Percentiles rank a stretch among this genome's conserved stretches.
phyloP scores from a whole-genome alignment of 1,140 invertebrate species.

The Tetraneura akinire region DNA sequence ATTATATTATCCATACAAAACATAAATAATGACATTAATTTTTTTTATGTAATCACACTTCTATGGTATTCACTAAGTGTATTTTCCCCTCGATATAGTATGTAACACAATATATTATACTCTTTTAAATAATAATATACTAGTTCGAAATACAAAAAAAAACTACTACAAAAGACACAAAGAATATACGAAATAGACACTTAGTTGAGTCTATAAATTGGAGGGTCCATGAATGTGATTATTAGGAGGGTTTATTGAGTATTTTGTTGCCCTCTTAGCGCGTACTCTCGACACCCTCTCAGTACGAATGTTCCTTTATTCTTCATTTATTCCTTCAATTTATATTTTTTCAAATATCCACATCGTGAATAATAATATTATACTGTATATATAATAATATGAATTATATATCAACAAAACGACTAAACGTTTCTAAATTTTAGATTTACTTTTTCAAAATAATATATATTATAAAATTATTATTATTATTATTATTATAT shows the following conservation, averaged over 20 bases:
- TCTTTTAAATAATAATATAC: neutral
- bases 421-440: neutral
- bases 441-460: neutral
- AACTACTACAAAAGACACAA: neutral
- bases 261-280: conserved; percentile 10
- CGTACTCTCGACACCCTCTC: conserved; percentile 5
- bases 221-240: conserved; percentile 19
- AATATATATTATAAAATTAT: neutral
- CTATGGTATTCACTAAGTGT: too few relatives aligned
- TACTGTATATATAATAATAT: too few relatives aligned
- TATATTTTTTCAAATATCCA: neutral
- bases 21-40: neutral
- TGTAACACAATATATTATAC: neutral
- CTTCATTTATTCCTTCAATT: conserved; percentile 4
- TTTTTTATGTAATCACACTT: neutral
- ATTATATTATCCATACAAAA: neutral
- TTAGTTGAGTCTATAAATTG: neutral
- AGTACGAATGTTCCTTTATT: neutral
- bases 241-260: conserved; percentile 22
- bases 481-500: too few relatives aligned
- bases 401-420: neutral
- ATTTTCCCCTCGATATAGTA: neutral
- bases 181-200: neutral
- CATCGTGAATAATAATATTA: too few relatives aligned
- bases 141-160: neutral